Percentiles rank a stretch among this genome's conserved stretches.
These are phyloP conservation scores for Hyles euphorbiae DNA, from an alignment of 1,140 invertebrate species.

Conservation along the genomic window DNA sequence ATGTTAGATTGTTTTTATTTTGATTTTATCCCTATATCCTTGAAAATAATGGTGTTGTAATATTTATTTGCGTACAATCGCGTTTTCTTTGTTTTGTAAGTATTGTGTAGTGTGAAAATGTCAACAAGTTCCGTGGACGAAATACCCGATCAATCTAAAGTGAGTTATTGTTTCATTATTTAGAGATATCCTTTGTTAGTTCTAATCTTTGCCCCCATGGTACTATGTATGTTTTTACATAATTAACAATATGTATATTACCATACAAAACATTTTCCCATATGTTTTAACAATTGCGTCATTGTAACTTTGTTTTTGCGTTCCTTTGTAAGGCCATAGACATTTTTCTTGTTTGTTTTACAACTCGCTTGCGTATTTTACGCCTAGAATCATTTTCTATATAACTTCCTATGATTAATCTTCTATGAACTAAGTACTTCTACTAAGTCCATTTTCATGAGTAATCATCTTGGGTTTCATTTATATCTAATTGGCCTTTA, in stretches of 20 bases:
- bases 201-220: constrained; percentile 29
- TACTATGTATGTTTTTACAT: background rate
- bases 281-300: constrained; percentile 7
- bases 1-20: constrained; percentile 5
- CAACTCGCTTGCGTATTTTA: background rate
- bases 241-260: background rate
- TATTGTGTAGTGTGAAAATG: constrained; percentile 28
- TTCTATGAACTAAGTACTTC: too few species aligned
- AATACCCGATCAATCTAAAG: constrained; percentile 58
- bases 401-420: too few species aligned
- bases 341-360: constrained; percentile 1
- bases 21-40: background rate
- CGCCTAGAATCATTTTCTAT: too few species aligned
- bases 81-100: background rate
- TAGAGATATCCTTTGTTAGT: constrained; percentile 16
- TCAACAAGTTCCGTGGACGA: constrained; percentile 59
- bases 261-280: background rate
- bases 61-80: background rate
- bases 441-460: too few species aligned
- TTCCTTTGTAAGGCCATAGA: background rate
- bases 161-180: constrained; percentile 35
- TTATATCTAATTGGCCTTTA: too few species aligned
- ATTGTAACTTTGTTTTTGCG: constrained; percentile 1
- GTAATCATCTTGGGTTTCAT: too few species aligned
- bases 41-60: constrained; percentile 7